Evolutionary conservation across 30 jellyfish, hydroid and myxozoan genomes (phyloP).

Genomic region (Cassiopea andromeda): DNA sequence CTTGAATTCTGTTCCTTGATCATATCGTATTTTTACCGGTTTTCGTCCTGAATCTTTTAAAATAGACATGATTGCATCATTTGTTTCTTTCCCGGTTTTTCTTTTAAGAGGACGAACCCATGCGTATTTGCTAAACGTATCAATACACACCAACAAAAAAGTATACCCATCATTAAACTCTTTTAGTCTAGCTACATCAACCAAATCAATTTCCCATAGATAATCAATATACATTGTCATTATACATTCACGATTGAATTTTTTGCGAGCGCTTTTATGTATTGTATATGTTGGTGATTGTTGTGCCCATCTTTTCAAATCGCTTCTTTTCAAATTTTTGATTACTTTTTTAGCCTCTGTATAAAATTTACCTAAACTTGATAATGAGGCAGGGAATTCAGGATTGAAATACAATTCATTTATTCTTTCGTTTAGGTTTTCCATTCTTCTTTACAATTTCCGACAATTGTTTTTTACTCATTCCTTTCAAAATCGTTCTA

Average conservation of each 20-base stretch:
- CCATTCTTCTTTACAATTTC: no score
- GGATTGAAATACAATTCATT: not conserved
- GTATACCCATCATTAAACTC: no score
- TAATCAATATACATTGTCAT: no score
- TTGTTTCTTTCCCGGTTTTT: not conserved
- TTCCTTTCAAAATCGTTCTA: no score
- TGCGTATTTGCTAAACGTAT: not conserved
- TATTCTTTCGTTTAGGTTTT: not conserved
- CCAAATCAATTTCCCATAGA: no score
- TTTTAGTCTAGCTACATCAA: no score
- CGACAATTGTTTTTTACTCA: no score
- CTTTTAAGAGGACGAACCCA: not conserved
- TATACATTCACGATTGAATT: not conserved
- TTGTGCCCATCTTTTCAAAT: not conserved
- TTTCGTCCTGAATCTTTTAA: not conserved
- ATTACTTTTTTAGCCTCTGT: not conserved
- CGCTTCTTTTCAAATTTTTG: not conserved
- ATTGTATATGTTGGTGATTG: not conserved
- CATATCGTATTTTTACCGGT: not conserved
- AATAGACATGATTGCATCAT: not conserved
- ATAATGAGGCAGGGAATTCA: not conserved
- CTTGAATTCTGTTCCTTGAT: not conserved
- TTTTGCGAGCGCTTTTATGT: not conserved
- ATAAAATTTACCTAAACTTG: not conserved
- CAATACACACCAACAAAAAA: not conserved